phyloP scores from a whole-genome alignment of 2,113 vertebrate species.

The Stigmatopora nigra region DNA sequence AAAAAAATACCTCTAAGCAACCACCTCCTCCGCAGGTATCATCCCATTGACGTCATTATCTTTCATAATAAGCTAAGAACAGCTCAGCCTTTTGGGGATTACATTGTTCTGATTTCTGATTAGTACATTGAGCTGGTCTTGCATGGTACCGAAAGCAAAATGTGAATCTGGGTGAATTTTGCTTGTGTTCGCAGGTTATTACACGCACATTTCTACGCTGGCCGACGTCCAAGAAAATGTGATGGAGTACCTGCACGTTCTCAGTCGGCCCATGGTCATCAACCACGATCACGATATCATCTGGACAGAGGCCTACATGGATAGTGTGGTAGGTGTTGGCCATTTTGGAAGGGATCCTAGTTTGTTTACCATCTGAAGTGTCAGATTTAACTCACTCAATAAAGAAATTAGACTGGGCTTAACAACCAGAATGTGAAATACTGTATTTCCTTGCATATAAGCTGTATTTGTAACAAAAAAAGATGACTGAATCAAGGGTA shows the following conservation, averaged over 20 bases:
- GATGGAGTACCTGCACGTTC: constrained; percentile 96
- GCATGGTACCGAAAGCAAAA: constrained; percentile 7
- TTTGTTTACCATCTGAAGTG: not conserved
- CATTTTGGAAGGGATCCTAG: not conserved
- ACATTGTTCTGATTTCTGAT: constrained; percentile 28
- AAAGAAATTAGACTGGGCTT: no score
- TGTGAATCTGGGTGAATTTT: constrained; percentile 3
- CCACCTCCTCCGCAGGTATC: constrained; percentile 39
- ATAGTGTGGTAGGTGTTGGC: constrained; percentile 78
- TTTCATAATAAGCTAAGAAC: constrained; percentile 34
- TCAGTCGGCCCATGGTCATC: constrained; percentile 96
- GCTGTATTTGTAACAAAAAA: no score
- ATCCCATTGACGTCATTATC: constrained; percentile 38
- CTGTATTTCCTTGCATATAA: no score
- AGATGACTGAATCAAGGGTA: no score
- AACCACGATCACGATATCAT: constrained; percentile 93
- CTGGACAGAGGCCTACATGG: constrained; percentile 97
- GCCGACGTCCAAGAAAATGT: constrained; percentile 94
- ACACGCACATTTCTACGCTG: constrained; percentile 90
- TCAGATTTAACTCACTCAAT: not conserved
- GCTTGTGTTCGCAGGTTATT: constrained; percentile 77
- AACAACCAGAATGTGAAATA: no score
- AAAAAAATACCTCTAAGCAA: constrained; percentile 25
- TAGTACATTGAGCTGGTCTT: constrained; percentile 23
- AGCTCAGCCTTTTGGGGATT: constrained; percentile 16